Evolutionary conservation across 2,113 vertebrate species (phyloP).

Genomic region (Python bivittatus): DNA sequence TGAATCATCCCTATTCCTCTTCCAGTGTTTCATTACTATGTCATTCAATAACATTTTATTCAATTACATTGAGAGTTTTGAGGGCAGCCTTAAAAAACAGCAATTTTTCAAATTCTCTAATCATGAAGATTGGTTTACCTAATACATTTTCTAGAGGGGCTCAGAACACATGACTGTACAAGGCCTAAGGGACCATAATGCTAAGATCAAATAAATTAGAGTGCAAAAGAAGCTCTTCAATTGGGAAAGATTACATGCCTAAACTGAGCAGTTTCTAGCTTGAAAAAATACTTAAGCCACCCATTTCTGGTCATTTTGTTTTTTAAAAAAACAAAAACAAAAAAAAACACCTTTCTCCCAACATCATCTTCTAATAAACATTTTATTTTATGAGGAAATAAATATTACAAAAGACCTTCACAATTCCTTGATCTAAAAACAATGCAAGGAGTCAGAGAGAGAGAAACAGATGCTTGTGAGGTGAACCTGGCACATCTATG

Average conservation of each 20-base stretch:
- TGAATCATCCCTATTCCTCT: neutral
- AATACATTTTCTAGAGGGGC: neutral
- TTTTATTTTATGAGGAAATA: neutral
- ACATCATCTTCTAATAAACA: neutral
- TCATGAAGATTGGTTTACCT: neutral
- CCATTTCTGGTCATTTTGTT: neutral
- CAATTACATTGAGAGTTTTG: neutral
- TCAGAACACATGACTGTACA: neutral
- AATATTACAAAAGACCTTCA: neutral
- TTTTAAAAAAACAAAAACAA: too few relatives aligned
- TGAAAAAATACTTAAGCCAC: neutral
- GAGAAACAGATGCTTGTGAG: neutral
- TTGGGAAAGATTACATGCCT: neutral
- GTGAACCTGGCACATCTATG: neutral
- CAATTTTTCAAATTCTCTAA: neutral
- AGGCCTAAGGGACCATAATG: neutral
- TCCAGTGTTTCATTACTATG: neutral
- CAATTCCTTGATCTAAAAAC: neutral
- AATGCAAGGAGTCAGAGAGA: neutral
- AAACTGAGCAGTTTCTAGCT: neutral
- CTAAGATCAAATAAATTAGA: neutral
- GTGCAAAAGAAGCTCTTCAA: neutral
- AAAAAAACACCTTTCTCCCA: too few relatives aligned
- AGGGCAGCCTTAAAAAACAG: constrained; percentile 1
- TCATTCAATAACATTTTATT: neutral